A percentile compares a stretch with the other conserved stretches of the same genome.
Evolutionary conservation across 2,113 vertebrate genomes (phyloP).

Genomic region (Chitala chitala): DNA sequence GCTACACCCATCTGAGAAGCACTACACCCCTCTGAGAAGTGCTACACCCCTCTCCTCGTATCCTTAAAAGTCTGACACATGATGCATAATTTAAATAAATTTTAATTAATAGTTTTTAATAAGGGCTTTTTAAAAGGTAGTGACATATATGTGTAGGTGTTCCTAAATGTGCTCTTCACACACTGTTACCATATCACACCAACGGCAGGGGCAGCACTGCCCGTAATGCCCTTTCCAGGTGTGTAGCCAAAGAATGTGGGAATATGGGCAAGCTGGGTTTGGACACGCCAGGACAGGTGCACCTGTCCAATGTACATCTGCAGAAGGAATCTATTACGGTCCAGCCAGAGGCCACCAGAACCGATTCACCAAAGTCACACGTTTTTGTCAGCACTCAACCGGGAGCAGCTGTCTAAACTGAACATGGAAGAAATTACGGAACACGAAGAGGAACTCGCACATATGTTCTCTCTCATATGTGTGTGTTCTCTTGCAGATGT

Average conservation of each 20-base stretch:
- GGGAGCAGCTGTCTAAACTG: constrained; percentile 28
- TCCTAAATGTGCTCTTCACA: too few species aligned
- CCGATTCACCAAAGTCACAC: constrained; percentile 29
- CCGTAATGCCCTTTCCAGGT: constrained; percentile 35
- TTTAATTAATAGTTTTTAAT: too few species aligned
- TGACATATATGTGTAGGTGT: too few species aligned
- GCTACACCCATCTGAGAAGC: too few species aligned
- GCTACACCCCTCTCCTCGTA: too few species aligned
- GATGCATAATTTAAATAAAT: too few species aligned
- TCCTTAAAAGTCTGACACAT: too few species aligned
- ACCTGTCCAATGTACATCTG: constrained; percentile 40
- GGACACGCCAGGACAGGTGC: constrained; percentile 27
- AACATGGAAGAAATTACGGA: neutral
- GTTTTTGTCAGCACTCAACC: constrained; percentile 24
- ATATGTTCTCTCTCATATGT: constrained; percentile 5
- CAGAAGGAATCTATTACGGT: constrained; percentile 38
- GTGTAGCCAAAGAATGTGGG: constrained; percentile 31
- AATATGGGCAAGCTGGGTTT: constrained; percentile 24
- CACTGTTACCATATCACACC: neutral
- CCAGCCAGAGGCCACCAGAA: constrained; percentile 33
- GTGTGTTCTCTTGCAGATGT: neutral
- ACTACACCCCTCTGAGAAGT: too few species aligned
- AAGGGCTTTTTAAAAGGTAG: too few species aligned
- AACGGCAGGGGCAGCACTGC: constrained; percentile 7
- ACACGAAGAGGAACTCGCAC: neutral